Percentiles rank a stretch among this genome's conserved stretches.
phyloP scores from a whole-genome alignment of 2,888 invertebrate species.

The Neoitamus cyanurus region DNA sequence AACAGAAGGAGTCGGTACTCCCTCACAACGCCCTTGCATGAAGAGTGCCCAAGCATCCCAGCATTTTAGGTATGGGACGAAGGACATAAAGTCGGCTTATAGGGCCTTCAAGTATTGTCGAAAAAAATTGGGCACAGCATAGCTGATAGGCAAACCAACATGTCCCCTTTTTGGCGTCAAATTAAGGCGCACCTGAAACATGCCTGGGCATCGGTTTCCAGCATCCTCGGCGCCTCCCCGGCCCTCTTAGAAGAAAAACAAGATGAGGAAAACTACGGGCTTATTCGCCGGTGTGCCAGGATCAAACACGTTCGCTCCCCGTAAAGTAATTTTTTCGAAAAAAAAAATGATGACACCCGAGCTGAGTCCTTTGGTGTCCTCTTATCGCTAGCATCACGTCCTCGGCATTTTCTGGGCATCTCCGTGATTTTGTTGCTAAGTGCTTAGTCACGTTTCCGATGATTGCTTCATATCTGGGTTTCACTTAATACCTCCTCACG shows the following conservation, averaged over 20 bases:
- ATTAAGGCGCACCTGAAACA: background rate
- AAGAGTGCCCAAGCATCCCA: background rate
- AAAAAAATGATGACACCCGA: background rate
- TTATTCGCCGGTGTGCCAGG: background rate
- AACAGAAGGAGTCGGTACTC: background rate
- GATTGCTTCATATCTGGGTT: constrained; percentile 32
- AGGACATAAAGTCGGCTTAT: background rate
- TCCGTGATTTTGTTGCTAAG: constrained; percentile 32
- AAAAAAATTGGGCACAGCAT: background rate
- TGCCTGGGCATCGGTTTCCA: background rate
- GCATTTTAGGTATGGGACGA: background rate
- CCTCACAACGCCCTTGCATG: background rate
- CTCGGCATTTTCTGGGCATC: background rate
- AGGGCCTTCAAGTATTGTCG: background rate
- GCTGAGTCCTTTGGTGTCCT: background rate
- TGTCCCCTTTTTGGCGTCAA: background rate
- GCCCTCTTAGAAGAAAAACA: background rate
- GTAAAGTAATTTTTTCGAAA: background rate
- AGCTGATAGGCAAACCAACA: background rate
- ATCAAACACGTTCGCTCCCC: background rate
- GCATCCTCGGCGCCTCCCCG: background rate
- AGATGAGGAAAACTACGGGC: background rate
- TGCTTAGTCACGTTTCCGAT: constrained; percentile 18
- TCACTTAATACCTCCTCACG: constrained; percentile 8
- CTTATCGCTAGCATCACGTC: constrained; percentile 7